Evolutionary conservation across 2,797 vertebrate genomes (phyloP), one percentile per base, ranked within the genome.

Genomic region (Uromys caudimaculatus): DNA sequence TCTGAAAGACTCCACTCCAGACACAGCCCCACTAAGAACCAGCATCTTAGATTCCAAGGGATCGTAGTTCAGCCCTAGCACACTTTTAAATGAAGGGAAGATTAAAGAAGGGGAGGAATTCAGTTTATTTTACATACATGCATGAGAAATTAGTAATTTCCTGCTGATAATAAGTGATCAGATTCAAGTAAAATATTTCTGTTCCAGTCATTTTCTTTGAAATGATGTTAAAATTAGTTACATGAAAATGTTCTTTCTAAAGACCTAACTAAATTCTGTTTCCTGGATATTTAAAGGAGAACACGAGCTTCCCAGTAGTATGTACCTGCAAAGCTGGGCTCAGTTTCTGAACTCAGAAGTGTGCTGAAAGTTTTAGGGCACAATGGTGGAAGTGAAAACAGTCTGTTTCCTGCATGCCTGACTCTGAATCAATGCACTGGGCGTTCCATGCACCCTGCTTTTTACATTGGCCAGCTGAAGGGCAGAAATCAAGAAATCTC

Each of bases 341-440:
- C 24, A 69, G 29, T 67, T 24, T 89, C 81, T 44, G 58, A 56
- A 60, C 19, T 83, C 92, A 50, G 35, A 27, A 47, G 23, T 32
- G 3, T 0, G 47, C 54, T 47, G 41, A 60, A 44, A 0, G 0
- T 44, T 56, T 44, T 5, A 71, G 14, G 41, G 17, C 4, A 4
- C 9, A 14, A 23, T 1, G 44, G 4, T 17, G 11, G 67, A 76
- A 29, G 58, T 0, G 6, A 71, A 69, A 69, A 21, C 2, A 6
- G 3, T 0, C 0, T 24, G 3, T 85, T 41, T 52, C 13, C 21
- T 1, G 8, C 35, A 12, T 2, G 9, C 6, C 1, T 7, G 0
- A 7, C 56, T 81, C 21, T 2, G 0, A 17, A 50, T 11, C 0
- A 21, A 3, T 4, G 4, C 3, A 2, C 47, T 32, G 17, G 19